A percentile compares a stretch with the other conserved stretches of the same genome.
Conservation (phyloP, 2,888 invertebrate genomes). For the Nesidiocoris tenuis region DNA sequence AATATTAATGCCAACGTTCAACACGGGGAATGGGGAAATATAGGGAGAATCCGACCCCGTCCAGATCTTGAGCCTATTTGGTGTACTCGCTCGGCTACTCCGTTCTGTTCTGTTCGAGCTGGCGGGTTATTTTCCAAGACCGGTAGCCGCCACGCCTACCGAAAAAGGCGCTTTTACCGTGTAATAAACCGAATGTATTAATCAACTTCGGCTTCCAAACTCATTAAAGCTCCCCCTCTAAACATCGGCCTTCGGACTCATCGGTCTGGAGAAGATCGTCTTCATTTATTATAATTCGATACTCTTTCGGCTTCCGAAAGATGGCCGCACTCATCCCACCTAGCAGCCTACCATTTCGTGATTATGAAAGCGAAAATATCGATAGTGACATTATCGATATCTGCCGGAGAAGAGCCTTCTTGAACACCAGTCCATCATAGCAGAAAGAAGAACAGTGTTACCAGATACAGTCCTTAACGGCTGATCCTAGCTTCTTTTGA, state of each 20-base stretch:
- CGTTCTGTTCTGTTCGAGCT: background rate
- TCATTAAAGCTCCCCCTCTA: conserved; percentile 31
- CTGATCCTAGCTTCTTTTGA: no score
- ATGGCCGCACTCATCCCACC: no score
- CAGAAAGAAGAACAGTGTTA: no score
- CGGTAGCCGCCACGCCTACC: conserved; percentile 42
- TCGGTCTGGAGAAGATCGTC: background rate
- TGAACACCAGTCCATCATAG: no score
- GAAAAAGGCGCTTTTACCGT: conserved; percentile 21
- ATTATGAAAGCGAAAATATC: no score
- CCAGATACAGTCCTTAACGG: no score
- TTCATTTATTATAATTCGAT: background rate
- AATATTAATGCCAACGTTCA: conserved; percentile 35
- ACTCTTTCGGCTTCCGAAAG: background rate
- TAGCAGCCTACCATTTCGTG: no score
- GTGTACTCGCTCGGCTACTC: background rate
- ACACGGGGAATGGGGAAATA: conserved; percentile 1
- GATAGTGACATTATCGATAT: no score
- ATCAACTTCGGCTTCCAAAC: conserved; percentile 39
- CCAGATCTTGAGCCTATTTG: background rate
- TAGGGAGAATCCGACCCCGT: conserved; percentile 1
- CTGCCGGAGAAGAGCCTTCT: no score
- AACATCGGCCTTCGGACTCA: background rate
- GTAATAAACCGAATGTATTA: conserved; percentile 45
- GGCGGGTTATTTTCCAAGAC: conserved; percentile 19